Conservation (phyloP, 2,797 vertebrate genomes). For the Acanthurus leucopareius region DNA sequence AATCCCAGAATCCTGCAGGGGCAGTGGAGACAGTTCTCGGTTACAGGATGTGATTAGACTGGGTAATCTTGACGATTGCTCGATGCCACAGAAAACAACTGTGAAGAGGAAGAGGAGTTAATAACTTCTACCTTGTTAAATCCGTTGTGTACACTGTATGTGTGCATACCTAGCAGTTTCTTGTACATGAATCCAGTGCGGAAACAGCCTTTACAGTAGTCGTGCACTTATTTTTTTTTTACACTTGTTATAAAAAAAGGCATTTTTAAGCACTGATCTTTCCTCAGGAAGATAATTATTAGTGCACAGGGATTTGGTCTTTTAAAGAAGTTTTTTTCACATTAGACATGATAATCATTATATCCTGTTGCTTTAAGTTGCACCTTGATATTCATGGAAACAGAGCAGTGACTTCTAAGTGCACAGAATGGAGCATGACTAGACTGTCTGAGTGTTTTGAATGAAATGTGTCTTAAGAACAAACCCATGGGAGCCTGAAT, state of each 20-base stretch:
- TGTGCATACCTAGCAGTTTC: not conserved
- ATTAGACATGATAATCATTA: conserved; percentile 50
- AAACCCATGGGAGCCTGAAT: conserved; percentile 70
- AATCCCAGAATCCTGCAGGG: conserved; percentile 82
- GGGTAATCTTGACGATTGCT: conserved; percentile 63
- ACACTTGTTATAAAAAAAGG: conserved; percentile 16
- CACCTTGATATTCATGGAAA: conserved; percentile 70
- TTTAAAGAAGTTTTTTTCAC: conserved; percentile 51
- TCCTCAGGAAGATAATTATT: conserved; percentile 57
- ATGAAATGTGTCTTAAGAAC: conserved; percentile 75
- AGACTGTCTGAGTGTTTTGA: conserved; percentile 69
- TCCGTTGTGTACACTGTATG: not conserved
- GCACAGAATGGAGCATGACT: conserved; percentile 59
- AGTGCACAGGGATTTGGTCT: conserved; percentile 23
- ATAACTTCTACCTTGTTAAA: conserved; percentile 41
- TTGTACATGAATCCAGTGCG: not conserved
- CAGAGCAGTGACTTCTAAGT: conserved; percentile 53
- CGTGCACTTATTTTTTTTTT: conserved; percentile 11
- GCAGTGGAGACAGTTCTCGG: conserved; percentile 73
- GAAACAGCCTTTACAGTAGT: not conserved
- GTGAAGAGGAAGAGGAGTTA: conserved; percentile 21
- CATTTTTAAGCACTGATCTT: conserved; percentile 38
- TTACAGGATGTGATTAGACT: conserved; percentile 81
- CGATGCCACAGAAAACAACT: conserved; percentile 60
- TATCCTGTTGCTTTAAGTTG: conserved; percentile 50